Evolutionary conservation across 2,797 vertebrate genomes (phyloP).

Genomic region (Carapus acus): DNA sequence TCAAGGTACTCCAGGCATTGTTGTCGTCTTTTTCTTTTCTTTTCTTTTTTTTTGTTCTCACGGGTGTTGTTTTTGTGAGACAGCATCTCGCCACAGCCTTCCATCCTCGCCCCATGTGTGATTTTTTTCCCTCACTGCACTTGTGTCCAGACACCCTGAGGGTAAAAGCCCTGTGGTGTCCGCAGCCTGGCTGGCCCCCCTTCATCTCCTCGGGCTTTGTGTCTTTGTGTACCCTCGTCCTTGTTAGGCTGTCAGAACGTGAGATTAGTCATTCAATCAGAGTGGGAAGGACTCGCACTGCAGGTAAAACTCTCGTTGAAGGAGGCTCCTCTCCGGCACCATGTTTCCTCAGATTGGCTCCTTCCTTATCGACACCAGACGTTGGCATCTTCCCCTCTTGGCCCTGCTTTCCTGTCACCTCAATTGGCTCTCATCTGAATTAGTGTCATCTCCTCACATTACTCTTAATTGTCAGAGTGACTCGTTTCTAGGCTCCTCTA

Average conservation of each 20-base stretch:
- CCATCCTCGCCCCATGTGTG: constrained; percentile 14
- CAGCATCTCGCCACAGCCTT: constrained; percentile 1
- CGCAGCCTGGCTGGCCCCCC: constrained; percentile 36
- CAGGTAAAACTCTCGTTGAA: constrained; percentile 66
- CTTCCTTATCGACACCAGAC: constrained; percentile 49
- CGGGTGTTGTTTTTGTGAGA: not conserved
- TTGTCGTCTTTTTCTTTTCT: not conserved
- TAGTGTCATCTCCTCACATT: constrained; percentile 27
- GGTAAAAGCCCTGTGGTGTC: constrained; percentile 48
- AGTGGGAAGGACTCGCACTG: constrained; percentile 56
- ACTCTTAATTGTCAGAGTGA: constrained; percentile 43
- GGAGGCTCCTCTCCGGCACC: constrained; percentile 60
- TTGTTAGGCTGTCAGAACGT: constrained; percentile 65
- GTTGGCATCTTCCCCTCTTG: constrained; percentile 63
- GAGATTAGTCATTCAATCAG: constrained; percentile 75
- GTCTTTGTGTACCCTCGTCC: constrained; percentile 57
- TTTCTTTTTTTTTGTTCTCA: constrained; percentile 3
- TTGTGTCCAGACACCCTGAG: constrained; percentile 19
- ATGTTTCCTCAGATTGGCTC: constrained; percentile 59
- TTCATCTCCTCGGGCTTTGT: constrained; percentile 45
- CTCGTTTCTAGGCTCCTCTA: constrained; percentile 40
- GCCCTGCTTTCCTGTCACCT: constrained; percentile 18
- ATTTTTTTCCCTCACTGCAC: constrained; percentile 13
- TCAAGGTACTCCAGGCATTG: constrained; percentile 1
- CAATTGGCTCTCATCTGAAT: constrained; percentile 32